Conservation (phyloP, 64 coral and sea anemone genomes). For the Pachyseris speciosa region DNA sequence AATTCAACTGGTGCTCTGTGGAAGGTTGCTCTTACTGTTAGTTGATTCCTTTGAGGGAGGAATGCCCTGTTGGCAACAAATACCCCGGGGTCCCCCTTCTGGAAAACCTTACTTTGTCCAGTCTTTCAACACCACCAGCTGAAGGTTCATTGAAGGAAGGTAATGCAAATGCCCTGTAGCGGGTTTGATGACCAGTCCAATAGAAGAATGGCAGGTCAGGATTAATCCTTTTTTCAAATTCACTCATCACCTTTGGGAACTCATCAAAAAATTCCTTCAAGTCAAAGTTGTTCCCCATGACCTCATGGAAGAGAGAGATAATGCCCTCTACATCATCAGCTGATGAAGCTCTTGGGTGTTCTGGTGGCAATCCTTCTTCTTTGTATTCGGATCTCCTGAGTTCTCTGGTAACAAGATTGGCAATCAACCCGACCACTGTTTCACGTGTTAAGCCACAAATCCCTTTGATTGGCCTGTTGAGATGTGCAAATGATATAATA, state of each 20-base stretch:
- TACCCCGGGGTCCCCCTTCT: conserved; percentile 58
- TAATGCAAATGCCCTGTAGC: background rate
- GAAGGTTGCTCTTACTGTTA: conserved; percentile 42
- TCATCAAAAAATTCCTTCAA: no score
- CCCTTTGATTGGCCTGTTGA: no score
- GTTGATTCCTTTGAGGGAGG: conserved; percentile 28
- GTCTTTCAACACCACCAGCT: conserved; percentile 6
- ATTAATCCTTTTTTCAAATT: conserved; percentile 43
- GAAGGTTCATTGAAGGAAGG: conserved; percentile 52
- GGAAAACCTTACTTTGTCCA: conserved; percentile 54
- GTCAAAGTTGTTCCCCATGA: no score
- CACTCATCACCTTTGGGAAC: conserved; percentile 44
- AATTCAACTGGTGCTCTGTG: conserved; percentile 30
- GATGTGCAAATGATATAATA: no score
- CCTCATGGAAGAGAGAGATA: no score
- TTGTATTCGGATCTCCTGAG: no score
- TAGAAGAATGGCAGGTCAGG: conserved; percentile 29
- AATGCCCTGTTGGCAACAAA: conserved; percentile 55
- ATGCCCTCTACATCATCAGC: no score
- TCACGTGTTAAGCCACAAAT: no score
- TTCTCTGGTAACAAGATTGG: no score
- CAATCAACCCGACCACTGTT: no score
- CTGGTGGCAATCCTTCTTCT: no score
- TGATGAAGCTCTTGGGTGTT: no score
- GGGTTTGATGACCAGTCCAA: conserved; percentile 64